phyloP scores from a whole-genome alignment of 2,888 invertebrate genomes.

The Trileptium ribeirensis region DNA sequence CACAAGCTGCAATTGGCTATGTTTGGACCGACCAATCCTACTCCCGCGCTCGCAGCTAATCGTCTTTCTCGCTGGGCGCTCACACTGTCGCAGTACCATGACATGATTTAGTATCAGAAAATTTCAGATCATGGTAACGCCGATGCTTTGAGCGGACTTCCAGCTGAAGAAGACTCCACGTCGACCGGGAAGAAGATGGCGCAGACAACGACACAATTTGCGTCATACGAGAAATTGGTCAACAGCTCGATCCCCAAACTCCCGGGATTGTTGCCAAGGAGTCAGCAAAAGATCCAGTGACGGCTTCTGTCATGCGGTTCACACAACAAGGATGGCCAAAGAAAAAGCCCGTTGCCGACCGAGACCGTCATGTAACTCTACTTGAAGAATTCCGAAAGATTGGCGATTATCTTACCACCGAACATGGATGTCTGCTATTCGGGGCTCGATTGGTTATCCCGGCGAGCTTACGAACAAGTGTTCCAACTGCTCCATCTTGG shows the following conservation, averaged over 20 bases:
- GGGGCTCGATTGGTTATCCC: not conserved
- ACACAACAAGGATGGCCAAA: not conserved
- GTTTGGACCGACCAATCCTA: slow-evolving; percentile 25
- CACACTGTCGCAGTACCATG: not conserved
- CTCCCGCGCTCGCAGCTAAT: slow-evolving; percentile 23
- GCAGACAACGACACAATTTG: not conserved
- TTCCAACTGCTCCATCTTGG: not conserved
- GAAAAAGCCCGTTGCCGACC: not conserved
- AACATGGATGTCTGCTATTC: slow-evolving; percentile 31
- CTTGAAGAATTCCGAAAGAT: not conserved
- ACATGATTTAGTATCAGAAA: slow-evolving; percentile 3
- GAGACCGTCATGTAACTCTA: no score
- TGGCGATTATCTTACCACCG: slow-evolving; percentile 20
- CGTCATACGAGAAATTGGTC: not conserved
- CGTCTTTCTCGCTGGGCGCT: slow-evolving; percentile 30
- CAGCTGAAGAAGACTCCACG: not conserved
- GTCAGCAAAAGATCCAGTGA: slow-evolving; percentile 6
- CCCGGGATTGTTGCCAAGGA: not conserved
- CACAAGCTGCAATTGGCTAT: slow-evolving; percentile 33
- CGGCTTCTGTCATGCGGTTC: not conserved
- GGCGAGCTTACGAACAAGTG: not conserved
- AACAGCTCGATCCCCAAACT: not conserved
- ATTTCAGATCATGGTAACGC: slow-evolving; percentile 30
- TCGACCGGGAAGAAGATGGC: slow-evolving; percentile 25
- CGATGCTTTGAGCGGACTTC: slow-evolving; percentile 32